A percentile compares a stretch with the other conserved stretches of the same genome.
Conservation (phyloP, 2,113 vertebrate genomes). For the Platichthys flesus region DNA sequence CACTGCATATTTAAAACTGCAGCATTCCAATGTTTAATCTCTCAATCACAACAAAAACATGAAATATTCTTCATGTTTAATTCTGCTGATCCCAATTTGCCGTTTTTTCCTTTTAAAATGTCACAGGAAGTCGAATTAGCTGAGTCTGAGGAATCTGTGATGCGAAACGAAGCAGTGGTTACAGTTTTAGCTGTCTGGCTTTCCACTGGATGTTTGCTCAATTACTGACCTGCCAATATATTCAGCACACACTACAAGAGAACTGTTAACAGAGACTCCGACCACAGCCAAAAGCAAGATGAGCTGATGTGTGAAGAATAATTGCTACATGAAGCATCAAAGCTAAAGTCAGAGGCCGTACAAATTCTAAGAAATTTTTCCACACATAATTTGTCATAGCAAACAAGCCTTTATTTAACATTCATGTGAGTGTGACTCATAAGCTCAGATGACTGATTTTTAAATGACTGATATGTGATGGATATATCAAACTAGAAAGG, state of each 20-base stretch:
- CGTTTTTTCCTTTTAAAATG: slow-evolving; percentile 3
- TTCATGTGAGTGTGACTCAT: not conserved
- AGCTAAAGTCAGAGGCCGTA: slow-evolving; percentile 18
- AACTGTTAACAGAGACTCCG: slow-evolving; percentile 36
- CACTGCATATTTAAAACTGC: too few species aligned
- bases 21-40: too few species aligned
- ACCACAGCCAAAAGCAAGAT: slow-evolving; percentile 28
- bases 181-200: slow-evolving; percentile 28
- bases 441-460: slow-evolving; percentile 5
- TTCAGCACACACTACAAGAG: slow-evolving; percentile 35
- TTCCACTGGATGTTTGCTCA: slow-evolving; percentile 9
- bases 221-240: slow-evolving; percentile 37
- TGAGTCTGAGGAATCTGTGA: slow-evolving; percentile 1
- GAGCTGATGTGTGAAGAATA: slow-evolving; percentile 7
- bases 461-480: not conserved
- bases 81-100: slow-evolving; percentile 7
- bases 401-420: not conserved
- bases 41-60: too few species aligned
- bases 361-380: not conserved
- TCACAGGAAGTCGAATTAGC: not conserved
- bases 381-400: not conserved
- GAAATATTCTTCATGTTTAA: not conserved
- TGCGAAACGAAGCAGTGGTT: slow-evolving; percentile 20
- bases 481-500: slow-evolving; percentile 14
- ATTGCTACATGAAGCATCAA: slow-evolving; percentile 4